These are phyloP conservation scores for Lepidurus couesii DNA, from an alignment of 1,140 invertebrate species.

Conservation along the genomic window DNA sequence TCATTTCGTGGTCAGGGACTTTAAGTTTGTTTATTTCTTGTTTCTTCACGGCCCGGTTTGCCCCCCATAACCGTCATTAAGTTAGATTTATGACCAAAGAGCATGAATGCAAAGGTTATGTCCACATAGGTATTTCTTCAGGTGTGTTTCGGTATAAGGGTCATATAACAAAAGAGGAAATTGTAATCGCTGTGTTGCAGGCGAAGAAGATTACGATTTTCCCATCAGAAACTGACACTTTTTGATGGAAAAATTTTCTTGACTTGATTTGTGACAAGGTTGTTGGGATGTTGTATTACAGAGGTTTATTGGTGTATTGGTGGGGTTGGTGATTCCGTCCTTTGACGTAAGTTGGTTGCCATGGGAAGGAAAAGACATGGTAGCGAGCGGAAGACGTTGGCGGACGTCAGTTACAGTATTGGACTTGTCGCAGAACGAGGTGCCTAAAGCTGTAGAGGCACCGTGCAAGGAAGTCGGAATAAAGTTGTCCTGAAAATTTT, in stretches of 20 bases:
- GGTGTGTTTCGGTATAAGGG: too few relatives aligned
- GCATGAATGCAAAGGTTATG: too few relatives aligned
- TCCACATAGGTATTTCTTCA: too few relatives aligned
- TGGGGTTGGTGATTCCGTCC: not conserved
- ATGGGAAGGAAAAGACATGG: constrained; percentile 8
- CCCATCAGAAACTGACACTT: too few relatives aligned
- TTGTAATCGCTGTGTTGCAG: too few relatives aligned
- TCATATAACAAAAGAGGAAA: too few relatives aligned
- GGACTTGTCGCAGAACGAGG: not conserved
- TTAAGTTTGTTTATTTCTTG: not conserved
- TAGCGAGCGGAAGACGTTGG: constrained; percentile 20
- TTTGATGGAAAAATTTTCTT: too few relatives aligned
- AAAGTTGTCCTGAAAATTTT: too few relatives aligned
- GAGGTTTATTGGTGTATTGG: not conserved
- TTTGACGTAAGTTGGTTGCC: constrained; percentile 21
- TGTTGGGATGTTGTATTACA: not conserved
- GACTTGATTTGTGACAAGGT: not conserved
- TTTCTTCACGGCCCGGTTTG: not conserved
- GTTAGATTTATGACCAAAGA: too few relatives aligned
- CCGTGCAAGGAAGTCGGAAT: too few relatives aligned
- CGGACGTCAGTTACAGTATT: constrained; percentile 13
- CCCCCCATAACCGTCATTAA: not conserved
- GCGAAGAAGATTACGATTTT: too few relatives aligned
- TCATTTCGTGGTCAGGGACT: not conserved
- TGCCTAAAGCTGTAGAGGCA: not conserved